Conservation (phyloP, 1,140 invertebrate species). For the Eupeodes corollae region DNA sequence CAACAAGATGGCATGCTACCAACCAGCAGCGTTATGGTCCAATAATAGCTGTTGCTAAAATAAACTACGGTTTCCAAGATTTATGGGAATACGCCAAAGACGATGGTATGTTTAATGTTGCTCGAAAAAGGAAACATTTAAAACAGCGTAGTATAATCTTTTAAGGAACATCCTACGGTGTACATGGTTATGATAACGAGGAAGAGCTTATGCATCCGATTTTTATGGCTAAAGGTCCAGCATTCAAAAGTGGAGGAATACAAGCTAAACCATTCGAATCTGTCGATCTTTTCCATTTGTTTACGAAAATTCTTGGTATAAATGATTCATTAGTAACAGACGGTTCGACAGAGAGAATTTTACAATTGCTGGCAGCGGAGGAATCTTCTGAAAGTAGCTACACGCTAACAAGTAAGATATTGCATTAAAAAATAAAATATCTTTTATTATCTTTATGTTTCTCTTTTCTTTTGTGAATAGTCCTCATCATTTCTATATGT, state of each 20-base stretch:
- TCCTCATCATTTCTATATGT: too few species aligned
- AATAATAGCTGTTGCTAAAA: conserved; percentile 46
- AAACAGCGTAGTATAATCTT: not conserved
- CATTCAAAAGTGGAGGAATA: conserved; percentile 43
- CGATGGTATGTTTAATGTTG: conserved; percentile 40
- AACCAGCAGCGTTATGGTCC: conserved; percentile 44
- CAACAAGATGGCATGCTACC: conserved; percentile 46
- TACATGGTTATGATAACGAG: conserved; percentile 57
- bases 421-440: too few species aligned
- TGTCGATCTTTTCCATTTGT: conserved; percentile 55
- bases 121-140: conserved; percentile 8
- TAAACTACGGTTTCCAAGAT: conserved; percentile 46
- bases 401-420: too few species aligned
- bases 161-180: conserved; percentile 39
- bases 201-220: conserved; percentile 50
- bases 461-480: too few species aligned
- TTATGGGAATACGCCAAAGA: conserved; percentile 34
- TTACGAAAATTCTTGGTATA: conserved; percentile 21
- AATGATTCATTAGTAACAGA: not conserved
- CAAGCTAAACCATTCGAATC: conserved; percentile 45
- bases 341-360: too few species aligned
- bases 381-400: too few species aligned
- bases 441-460: too few species aligned
- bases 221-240: conserved; percentile 57
- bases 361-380: too few species aligned